Percentiles rank a stretch among this genome's conserved stretches.
phyloP scores from a whole-genome alignment of 1,140 invertebrate genomes.

The Caerostris extrusa region DNA sequence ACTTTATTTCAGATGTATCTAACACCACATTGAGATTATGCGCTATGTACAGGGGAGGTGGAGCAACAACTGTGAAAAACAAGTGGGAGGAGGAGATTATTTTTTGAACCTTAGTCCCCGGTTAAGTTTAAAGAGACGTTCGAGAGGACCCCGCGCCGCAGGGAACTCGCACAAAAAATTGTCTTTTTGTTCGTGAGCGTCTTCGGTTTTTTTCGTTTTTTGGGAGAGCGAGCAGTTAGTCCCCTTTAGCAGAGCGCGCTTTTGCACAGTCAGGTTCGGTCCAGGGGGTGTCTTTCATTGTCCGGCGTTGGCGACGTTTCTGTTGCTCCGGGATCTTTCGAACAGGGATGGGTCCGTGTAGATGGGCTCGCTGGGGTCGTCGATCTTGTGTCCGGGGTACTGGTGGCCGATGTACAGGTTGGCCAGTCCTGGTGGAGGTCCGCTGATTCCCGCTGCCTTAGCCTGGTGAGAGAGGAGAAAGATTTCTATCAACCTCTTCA shows the following conservation, averaged over 20 bases:
- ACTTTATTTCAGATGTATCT: constrained; percentile 24
- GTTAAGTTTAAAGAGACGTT: not conserved
- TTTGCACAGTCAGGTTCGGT: not conserved
- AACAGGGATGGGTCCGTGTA: constrained; percentile 95
- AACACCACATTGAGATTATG: constrained; percentile 27
- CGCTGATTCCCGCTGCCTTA: constrained; percentile 66
- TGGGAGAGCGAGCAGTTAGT: not conserved
- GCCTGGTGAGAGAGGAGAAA: not conserved
- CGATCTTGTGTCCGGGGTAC: constrained; percentile 79
- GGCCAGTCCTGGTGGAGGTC: constrained; percentile 66
- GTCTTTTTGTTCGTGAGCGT: not conserved
- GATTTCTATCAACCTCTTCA: too few relatives aligned
- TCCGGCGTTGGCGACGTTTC: constrained; percentile 65
- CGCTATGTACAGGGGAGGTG: not conserved
- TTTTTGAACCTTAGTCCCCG: not conserved
- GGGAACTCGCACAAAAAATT: not conserved
- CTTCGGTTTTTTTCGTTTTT: not conserved
- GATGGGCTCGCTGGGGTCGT: constrained; percentile 94
- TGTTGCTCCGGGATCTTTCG: constrained; percentile 83
- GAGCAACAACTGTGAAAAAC: not conserved
- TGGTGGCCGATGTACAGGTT: constrained; percentile 75
- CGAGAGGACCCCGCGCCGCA: not conserved
- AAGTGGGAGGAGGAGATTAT: not conserved
- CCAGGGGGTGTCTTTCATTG: not conserved
- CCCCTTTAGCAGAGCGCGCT: not conserved